Evolutionary conservation across 1,140 invertebrate genomes (phyloP), one percentile per base, ranked within the genome.

Genomic region (Drosophila ohnishii): DNA sequence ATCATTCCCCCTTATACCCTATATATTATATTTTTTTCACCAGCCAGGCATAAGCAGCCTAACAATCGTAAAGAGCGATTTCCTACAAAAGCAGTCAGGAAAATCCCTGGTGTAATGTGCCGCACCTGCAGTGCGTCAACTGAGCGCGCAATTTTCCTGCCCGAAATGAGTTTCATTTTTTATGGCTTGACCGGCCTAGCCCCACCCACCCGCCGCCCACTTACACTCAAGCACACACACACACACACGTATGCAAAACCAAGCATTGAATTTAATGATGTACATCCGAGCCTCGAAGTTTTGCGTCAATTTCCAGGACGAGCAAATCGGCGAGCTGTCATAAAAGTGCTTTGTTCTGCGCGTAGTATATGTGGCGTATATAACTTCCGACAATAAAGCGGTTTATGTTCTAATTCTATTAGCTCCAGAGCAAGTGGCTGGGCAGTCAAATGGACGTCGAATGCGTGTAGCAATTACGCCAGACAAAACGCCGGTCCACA

Each of bases 371-470:
- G 48, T 65, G 56, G 48, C 61, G 47, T 48, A 55, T 48, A 58
- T 57, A 48, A 59, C 59, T 63, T 69, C 78, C 53, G 78, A 70
- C 79, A 79, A 86, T 87, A 83, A 86, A 86, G 83, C 75, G 79
- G 83, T 86, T 86, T 86, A 86, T 86, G 79, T 61, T 83, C 83
- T 87, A 86, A 86, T 86, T 86, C 83, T 86, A 86, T 86, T 86
- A 86, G 83, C 71, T 65, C 48, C 66, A 78, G 78, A 72, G 67
- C 71, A 70, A 77, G 74, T 75, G 73, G 40, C 48, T 50, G 28
- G 73, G 56, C 73, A 61, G 42, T 66, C 40, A 76, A 76, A 76
- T 60, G 73, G 64, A 35, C 56, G 37, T 35, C 34, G 51, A 69
- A 69, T 76, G 57, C 72, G 79, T 83, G 79, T 76, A 87, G 75